phyloP scores from a whole-genome alignment of 2,888 invertebrate species.

The Rhagium mordax region DNA sequence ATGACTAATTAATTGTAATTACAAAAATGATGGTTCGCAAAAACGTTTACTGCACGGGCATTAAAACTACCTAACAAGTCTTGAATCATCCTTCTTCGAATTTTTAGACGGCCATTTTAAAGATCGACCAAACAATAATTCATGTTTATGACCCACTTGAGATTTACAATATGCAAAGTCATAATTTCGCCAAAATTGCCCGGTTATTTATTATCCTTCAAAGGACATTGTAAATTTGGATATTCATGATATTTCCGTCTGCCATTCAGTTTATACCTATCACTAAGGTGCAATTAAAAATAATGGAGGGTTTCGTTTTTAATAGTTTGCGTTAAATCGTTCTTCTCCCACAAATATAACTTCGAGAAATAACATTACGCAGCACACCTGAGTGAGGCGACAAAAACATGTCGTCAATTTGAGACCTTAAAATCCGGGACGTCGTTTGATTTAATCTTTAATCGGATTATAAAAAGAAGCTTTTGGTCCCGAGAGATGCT shows the following conservation, averaged over 20 bases:
- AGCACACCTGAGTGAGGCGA: constrained; percentile 1
- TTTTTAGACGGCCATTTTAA: neutral
- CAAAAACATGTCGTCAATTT: constrained; percentile 14
- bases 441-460: constrained; percentile 54
- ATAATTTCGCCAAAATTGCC: constrained; percentile 29
- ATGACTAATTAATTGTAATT: too few species aligned
- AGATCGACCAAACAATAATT: constrained; percentile 8
- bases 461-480: constrained; percentile 51
- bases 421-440: constrained; percentile 42
- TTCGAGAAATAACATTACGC: neutral
- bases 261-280: neutral
- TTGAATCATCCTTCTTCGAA: neutral
- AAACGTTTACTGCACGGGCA: neutral
- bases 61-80: neutral
- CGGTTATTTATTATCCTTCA: neutral
- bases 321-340: neutral
- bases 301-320: neutral
- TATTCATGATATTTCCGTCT: constrained; percentile 20
- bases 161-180: constrained; percentile 31
- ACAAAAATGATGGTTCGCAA: neutral
- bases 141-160: constrained; percentile 23
- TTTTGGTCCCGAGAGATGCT: constrained; percentile 50
- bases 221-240: neutral
- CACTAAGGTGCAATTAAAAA: neutral
- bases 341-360: neutral